These are phyloP conservation scores for Zootermopsis nevadensis DNA, from an alignment of 2,888 invertebrate species.

Conservation along the genomic window DNA sequence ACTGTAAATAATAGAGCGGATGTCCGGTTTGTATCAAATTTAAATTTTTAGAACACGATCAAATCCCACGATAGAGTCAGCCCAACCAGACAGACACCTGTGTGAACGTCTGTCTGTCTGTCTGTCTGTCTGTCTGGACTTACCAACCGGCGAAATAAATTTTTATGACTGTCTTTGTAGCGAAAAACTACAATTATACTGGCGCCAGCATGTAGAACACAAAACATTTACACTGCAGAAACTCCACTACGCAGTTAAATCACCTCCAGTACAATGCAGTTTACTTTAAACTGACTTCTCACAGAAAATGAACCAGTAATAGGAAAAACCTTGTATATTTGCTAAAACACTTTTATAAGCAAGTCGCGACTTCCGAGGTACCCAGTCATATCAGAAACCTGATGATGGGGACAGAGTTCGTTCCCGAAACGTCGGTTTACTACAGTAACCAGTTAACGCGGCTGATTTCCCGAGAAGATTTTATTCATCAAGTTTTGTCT, in stretches of 20 bases:
- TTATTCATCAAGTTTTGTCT: too few relatives aligned
- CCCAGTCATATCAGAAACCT: too few relatives aligned
- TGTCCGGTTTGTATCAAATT: slow-evolving; percentile 42
- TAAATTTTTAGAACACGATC: slow-evolving; percentile 39
- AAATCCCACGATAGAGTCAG: slow-evolving; percentile 34
- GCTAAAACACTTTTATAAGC: too few relatives aligned
- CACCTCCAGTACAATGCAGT: too few relatives aligned
- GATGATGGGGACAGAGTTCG: too few relatives aligned
- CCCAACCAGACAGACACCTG: slow-evolving; percentile 31
- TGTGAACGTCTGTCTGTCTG: slow-evolving; percentile 25
- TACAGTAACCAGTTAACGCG: too few relatives aligned
- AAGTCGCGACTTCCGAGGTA: too few relatives aligned
- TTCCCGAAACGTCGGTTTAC: too few relatives aligned
- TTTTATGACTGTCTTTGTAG: slow-evolving; percentile 18
- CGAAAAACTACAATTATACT: slow-evolving; percentile 24
- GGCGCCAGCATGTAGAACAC: slow-evolving; percentile 27
- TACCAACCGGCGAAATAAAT: slow-evolving; percentile 18
- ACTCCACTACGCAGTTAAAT: background rate
- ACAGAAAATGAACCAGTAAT: too few relatives aligned
- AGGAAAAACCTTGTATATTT: too few relatives aligned
- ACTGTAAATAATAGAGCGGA: slow-evolving; percentile 38
- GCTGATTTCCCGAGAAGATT: too few relatives aligned
- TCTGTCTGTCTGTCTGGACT: background rate
- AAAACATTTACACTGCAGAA: slow-evolving; percentile 10
- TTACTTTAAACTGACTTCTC: too few relatives aligned